Evolutionary conservation across 1,140 invertebrate genomes (phyloP), one percentile per base, ranked within the genome.

Genomic region (Coenobita brevimanus): DNA sequence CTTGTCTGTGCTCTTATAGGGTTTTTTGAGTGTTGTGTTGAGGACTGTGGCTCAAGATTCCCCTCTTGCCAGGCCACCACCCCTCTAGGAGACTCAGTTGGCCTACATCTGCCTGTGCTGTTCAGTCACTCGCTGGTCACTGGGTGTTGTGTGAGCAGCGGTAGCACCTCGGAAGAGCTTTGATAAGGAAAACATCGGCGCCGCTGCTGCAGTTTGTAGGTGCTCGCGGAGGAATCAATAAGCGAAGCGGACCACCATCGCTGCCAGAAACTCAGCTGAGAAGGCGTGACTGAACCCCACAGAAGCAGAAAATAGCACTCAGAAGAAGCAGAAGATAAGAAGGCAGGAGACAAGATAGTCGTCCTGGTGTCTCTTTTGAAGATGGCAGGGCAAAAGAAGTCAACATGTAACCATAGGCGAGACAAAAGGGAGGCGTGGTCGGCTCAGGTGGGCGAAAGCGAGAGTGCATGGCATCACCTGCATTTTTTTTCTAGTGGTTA

Each of bases 201-300:
- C 38, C 64, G 30, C 43, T 24, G 33, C 38, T 41, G 36, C 6
- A 60, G 30, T 38, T 71, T 38, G 57, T 82, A 69, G 62, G 80
- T 33, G 62, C 46, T 46, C 24, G 30, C 41, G 13, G 41, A 82
- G 67, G 80, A 82, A 82, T 82, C 80, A 82, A 82, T 82, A 82
- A 82, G 33, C 41, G 80, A 82, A 30, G 62, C 30, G 64, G 24
- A 24, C 38, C 41, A 71, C 1, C 80, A 30, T 27, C 36, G 36
- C 8, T 36, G 36, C 4, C 60, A 69, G 62, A 38, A 30, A n/a
- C n/a, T 82, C 62, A 33, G 38, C 27, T 27, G 38, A 27, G 27
- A 24, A n/a, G 41, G n/a, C 21, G 69, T n/a, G 38, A 24, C 36
- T 76, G 36, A 76, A 76, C 2, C 46, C 41, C 41, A 2, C 73